Evolutionary conservation across 1,140 invertebrate species (phyloP).

Genomic region (Battus philenor): DNA sequence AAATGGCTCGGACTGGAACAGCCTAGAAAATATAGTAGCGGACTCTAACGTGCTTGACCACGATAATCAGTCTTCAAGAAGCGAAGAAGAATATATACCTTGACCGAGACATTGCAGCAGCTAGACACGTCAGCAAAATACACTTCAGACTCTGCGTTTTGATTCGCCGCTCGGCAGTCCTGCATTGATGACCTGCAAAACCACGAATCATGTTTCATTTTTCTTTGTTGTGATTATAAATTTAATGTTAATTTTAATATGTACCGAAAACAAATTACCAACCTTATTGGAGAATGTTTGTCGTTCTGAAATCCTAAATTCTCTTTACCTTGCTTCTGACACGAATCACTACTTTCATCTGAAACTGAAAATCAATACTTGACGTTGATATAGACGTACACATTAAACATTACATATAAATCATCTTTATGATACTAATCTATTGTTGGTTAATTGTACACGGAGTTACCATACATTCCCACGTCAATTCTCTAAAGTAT

Average conservation of each 20-base stretch:
- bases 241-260: not conserved
- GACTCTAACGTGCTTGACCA: too few relatives aligned
- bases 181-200: conserved; percentile 50
- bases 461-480: too few relatives aligned
- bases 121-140: conserved; percentile 93
- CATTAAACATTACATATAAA: too few relatives aligned
- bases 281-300: conserved; percentile 75
- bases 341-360: conserved; percentile 56
- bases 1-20: too few relatives aligned
- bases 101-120: conserved; percentile 85
- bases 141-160: conserved; percentile 84
- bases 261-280: conserved; percentile 18
- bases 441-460: too few relatives aligned
- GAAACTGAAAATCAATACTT: conserved; percentile 52
- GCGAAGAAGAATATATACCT: conserved; percentile 46
- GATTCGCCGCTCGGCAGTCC: conserved; percentile 52
- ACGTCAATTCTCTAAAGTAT: too few relatives aligned
- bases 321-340: conserved; percentile 78
- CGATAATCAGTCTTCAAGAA: too few relatives aligned
- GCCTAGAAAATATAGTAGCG: too few relatives aligned
- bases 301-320: conserved; percentile 81
- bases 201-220: not conserved
- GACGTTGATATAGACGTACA: conserved; percentile 1
- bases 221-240: not conserved
- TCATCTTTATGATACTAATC: too few relatives aligned